phyloP scores from a whole-genome alignment of 2,888 invertebrate species.

The Caenorhabditis sp. region DNA sequence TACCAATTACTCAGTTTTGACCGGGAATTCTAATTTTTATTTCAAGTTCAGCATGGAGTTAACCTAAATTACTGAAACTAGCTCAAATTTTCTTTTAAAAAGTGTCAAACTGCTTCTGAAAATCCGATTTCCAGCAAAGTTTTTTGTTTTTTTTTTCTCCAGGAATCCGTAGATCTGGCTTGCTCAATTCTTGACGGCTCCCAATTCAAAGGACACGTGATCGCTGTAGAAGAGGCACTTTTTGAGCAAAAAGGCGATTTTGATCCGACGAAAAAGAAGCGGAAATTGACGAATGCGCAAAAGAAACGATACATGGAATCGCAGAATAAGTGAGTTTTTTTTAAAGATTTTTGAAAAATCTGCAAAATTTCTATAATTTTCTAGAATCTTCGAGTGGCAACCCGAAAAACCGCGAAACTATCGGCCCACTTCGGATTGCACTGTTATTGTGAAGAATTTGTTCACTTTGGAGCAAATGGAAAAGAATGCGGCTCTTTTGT shows the following conservation, averaged over 20 bases:
- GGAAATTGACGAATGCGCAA: constrained; percentile 85
- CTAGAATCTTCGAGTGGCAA: constrained; percentile 90
- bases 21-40: no score
- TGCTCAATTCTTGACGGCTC: constrained; percentile 89
- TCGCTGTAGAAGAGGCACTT: constrained; percentile 89
- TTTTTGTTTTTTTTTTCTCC: constrained; percentile 75
- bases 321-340: constrained; percentile 81
- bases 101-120: no score
- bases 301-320: constrained; percentile 83
- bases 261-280: constrained; percentile 88
- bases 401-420: constrained; percentile 89
- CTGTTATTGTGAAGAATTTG: constrained; percentile 90
- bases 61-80: no score
- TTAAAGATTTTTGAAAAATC: no score
- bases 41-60: no score
- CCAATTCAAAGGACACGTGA: constrained; percentile 73
- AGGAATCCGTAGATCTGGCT: constrained; percentile 92
- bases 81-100: no score
- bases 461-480: constrained; percentile 88
- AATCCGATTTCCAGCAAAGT: no score
- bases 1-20: no score
- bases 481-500: constrained; percentile 84
- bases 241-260: constrained; percentile 87
- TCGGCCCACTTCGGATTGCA: constrained; percentile 85
- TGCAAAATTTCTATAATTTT: neutral